These are phyloP conservation scores for Belgica antarctica DNA, from an alignment of 2,888 invertebrate species.

Conservation along the genomic window DNA sequence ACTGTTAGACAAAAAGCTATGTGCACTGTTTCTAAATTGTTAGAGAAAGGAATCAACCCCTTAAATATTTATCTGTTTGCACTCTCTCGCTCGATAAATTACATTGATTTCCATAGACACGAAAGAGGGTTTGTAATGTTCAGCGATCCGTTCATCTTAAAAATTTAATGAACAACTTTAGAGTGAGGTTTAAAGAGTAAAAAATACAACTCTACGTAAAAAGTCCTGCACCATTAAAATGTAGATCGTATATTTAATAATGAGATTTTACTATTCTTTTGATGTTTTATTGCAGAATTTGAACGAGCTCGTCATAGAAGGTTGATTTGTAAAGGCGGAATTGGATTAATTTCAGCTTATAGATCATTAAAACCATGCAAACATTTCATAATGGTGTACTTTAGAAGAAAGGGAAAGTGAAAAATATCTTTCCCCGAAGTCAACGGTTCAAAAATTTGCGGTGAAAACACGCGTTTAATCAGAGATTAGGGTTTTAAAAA, in stretches of 20 bases:
- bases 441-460: no score
- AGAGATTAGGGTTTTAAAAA: no score
- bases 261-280: conserved; percentile 39
- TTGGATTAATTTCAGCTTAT: neutral
- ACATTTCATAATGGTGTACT: no score
- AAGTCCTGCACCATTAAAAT: neutral
- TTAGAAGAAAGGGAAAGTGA: no score
- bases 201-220: neutral
- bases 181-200: neutral
- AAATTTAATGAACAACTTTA: conserved; percentile 40
- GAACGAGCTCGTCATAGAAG: neutral
- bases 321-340: neutral
- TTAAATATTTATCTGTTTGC: conserved; percentile 35
- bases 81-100: conserved; percentile 38
- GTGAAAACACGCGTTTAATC: no score
- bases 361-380: neutral
- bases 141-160: conserved; percentile 40
- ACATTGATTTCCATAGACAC: conserved; percentile 42
- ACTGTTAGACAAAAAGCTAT: conserved; percentile 8
- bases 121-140: conserved; percentile 5
- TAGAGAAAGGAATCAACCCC: conserved; percentile 37
- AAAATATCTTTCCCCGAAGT: no score
- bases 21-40: neutral
- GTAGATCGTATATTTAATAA: conserved; percentile 32
- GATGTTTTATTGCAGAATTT: conserved; percentile 37